phyloP scores from a whole-genome alignment of 2,888 invertebrate genomes.

The Tenthredo livida region DNA sequence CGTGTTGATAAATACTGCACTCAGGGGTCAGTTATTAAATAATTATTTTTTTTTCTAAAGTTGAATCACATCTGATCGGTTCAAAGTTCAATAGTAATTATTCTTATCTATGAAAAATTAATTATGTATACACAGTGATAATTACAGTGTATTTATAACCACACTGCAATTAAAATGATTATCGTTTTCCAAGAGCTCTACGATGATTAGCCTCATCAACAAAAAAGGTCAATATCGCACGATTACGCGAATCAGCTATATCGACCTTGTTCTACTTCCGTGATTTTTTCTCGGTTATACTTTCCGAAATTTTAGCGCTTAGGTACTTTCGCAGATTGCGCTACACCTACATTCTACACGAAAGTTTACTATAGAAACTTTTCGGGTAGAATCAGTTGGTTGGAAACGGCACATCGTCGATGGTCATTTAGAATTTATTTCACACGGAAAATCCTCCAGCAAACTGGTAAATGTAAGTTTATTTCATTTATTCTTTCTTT shows the following conservation, averaged over 20 bases:
- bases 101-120: background rate
- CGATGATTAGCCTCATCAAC: background rate
- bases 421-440: slow-evolving; percentile 8
- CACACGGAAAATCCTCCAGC: background rate
- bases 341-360: background rate
- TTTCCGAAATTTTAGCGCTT: slow-evolving; percentile 1
- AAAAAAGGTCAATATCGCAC: background rate
- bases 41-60: background rate
- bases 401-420: background rate
- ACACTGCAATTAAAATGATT: background rate
- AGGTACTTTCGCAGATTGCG: slow-evolving; percentile 33
- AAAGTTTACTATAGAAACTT: slow-evolving; percentile 30
- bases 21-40: background rate
- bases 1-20: background rate
- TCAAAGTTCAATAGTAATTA: slow-evolving; percentile 14
- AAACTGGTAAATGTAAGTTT: background rate
- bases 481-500: background rate
- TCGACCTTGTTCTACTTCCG: background rate
- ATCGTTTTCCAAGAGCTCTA: background rate
- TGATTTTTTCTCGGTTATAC: background rate
- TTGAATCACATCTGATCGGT: background rate
- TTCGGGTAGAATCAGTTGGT: background rate
- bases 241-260: background rate
- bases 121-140: background rate
- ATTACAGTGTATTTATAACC: background rate